phyloP scores from a whole-genome alignment of 2,888 invertebrate genomes.

The Meiosimyza platycephala region DNA sequence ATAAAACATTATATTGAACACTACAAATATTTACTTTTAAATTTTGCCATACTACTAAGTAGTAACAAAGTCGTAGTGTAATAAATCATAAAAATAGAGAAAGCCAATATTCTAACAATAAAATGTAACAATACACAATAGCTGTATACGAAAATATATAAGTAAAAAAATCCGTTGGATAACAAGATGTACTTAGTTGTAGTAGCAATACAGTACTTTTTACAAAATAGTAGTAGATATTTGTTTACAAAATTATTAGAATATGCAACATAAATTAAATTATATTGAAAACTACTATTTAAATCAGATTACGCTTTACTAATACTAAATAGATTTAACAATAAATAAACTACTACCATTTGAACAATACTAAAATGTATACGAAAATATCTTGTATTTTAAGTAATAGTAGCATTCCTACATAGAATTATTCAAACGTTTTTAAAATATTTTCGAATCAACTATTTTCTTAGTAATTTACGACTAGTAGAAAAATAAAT shows the following conservation, averaged over 20 bases:
- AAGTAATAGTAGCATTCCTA: neutral
- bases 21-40: no score
- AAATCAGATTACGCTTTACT: neutral
- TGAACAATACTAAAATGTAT: conserved; percentile 7
- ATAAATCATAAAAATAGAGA: conserved; percentile 14
- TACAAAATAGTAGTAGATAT: neutral
- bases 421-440: neutral
- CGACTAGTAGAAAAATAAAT: neutral
- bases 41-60: no score
- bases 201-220: neutral
- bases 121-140: conserved; percentile 37
- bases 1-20: no score
- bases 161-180: neutral
- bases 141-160: conserved; percentile 38
- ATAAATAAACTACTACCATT: conserved; percentile 1
- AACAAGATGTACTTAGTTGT: neutral
- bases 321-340: neutral
- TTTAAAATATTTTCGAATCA: neutral
- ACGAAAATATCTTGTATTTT: neutral
- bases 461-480: neutral
- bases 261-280: neutral
- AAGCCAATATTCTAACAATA: conserved; percentile 51
- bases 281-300: neutral
- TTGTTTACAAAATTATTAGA: neutral
- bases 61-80: no score